A percentile compares a stretch with the other conserved stretches of the same genome.
phyloP scores from a whole-genome alignment of 2,888 invertebrate species.

The Willowsia nigromaculata region DNA sequence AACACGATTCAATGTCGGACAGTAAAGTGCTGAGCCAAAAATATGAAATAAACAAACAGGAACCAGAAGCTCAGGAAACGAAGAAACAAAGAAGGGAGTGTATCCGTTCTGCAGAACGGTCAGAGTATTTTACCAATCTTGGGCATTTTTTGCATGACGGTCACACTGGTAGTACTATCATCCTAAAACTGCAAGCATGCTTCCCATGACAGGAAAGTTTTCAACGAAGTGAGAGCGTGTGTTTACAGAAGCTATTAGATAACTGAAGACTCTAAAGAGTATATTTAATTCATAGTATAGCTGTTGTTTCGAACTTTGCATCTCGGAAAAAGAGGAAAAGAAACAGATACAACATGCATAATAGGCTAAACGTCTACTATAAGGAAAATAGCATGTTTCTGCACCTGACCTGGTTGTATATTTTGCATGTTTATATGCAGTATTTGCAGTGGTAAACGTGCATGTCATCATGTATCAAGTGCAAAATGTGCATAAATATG shows the following conservation, averaged over 20 bases:
- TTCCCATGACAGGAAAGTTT: background rate
- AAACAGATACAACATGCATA: background rate
- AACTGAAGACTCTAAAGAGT: no score
- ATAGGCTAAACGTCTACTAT: background rate
- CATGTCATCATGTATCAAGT: slow-evolving; percentile 18
- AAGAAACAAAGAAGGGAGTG: background rate
- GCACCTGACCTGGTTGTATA: slow-evolving; percentile 12
- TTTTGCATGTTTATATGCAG: background rate
- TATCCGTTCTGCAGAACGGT: no score
- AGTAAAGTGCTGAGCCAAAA: background rate
- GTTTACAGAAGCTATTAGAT: slow-evolving; percentile 12
- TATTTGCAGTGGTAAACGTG: background rate
- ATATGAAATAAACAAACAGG: background rate
- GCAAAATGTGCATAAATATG: slow-evolving; percentile 29
- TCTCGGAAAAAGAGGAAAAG: background rate
- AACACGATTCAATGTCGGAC: slow-evolving; percentile 45
- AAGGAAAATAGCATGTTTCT: background rate
- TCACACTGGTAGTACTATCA: background rate
- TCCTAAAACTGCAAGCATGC: background rate
- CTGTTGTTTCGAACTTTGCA: background rate
- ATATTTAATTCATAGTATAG: slow-evolving; percentile 3
- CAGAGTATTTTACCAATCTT: no score
- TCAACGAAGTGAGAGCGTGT: background rate
- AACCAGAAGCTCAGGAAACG: background rate
- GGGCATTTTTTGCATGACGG: background rate